Conservation (phyloP, 2,888 invertebrate genomes). For the Leptothorax acervorum region DNA sequence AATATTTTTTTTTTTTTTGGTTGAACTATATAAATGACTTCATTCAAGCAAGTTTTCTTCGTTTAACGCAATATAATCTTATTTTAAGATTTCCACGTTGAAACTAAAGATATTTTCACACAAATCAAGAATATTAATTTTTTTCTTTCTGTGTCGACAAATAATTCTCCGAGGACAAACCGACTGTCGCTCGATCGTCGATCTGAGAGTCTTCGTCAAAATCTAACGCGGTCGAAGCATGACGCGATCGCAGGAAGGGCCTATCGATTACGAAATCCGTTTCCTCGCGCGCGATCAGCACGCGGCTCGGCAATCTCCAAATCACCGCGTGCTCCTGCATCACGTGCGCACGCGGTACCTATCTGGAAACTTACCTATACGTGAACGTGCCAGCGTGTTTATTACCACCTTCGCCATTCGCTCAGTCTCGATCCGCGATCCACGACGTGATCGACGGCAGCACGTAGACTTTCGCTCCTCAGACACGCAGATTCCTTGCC, state of each 20-base stretch:
- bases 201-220: background rate
- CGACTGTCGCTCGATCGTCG: background rate
- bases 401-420: slow-evolving; percentile 12
- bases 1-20: no score
- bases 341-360: slow-evolving; percentile 7
- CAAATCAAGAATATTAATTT: no score
- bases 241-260: background rate
- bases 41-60: no score
- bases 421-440: slow-evolving; percentile 37
- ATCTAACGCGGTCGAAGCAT: background rate
- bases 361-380: slow-evolving; percentile 23
- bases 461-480: background rate
- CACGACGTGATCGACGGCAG: background rate
- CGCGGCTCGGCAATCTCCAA: background rate
- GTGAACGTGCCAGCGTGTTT: slow-evolving; percentile 7
- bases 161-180: background rate
- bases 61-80: no score
- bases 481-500: background rate
- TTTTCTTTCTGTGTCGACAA: background rate
- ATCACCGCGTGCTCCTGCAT: background rate
- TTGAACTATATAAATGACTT: no score
- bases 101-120: no score
- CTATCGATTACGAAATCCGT: background rate
- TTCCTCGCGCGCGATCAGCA: slow-evolving; percentile 11
- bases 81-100: no score